A percentile compares a stretch with the other conserved stretches of the same genome.
Conservation (phyloP, 2,888 invertebrate species). For the Spicauda simplicius region DNA sequence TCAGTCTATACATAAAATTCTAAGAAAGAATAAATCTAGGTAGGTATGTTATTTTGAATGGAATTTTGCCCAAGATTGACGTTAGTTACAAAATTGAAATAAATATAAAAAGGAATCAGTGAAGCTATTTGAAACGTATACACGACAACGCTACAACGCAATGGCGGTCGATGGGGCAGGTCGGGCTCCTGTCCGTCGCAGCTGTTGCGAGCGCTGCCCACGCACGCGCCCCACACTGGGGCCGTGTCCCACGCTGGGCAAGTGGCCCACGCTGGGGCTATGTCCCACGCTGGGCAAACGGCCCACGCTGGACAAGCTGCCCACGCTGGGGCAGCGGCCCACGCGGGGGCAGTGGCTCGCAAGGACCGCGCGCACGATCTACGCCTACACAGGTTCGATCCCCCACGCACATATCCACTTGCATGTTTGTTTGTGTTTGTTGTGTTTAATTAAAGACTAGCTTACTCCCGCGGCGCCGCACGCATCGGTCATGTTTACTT, state of each 20-base stretch:
- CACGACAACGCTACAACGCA: constrained; percentile 1
- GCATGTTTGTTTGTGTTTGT: constrained; percentile 8
- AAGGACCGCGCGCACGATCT: constrained; percentile 61
- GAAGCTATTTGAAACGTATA: not conserved
- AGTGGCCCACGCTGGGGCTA: constrained; percentile 61
- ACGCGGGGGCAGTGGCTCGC: constrained; percentile 67
- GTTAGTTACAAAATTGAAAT: no score
- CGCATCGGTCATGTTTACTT: no score
- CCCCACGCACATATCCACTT: constrained; percentile 18
- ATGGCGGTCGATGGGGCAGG: constrained; percentile 73
- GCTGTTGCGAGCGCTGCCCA: constrained; percentile 89
- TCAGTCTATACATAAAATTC: no score
- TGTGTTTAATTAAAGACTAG: no score
- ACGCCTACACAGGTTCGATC: constrained; percentile 28
- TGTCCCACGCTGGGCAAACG: constrained; percentile 37
- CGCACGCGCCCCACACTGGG: no score
- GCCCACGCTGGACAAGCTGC: constrained; percentile 34
- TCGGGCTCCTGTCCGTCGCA: constrained; percentile 97
- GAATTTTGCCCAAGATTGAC: no score
- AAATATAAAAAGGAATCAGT: not conserved
- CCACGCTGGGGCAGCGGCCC: constrained; percentile 26
- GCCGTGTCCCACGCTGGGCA: no score
- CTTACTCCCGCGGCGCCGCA: no score
- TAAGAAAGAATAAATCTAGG: no score
- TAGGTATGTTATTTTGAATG: no score